phyloP scores from a whole-genome alignment of 2,888 invertebrate species.

The Drosophila hamatofila region DNA sequence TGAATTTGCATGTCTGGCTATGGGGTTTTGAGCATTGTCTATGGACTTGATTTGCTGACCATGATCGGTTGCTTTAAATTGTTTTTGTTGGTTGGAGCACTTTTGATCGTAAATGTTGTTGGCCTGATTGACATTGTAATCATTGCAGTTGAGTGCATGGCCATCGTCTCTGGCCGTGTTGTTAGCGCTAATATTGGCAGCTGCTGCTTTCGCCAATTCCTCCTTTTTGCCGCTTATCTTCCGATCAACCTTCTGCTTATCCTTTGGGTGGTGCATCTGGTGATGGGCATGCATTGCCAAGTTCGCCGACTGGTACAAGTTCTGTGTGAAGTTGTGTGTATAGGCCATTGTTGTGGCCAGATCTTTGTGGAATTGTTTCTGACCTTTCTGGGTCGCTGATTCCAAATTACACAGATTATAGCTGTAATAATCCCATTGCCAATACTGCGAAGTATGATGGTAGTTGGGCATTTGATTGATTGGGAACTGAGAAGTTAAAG shows the following conservation, averaged over 20 bases:
- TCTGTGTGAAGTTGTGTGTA: slow-evolving; percentile 84
- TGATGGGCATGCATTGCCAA: slow-evolving; percentile 84
- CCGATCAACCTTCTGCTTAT: slow-evolving; percentile 80
- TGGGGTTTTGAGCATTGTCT: slow-evolving; percentile 60
- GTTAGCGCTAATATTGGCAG: slow-evolving; percentile 30
- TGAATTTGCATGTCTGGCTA: slow-evolving; percentile 52
- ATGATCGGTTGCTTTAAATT: slow-evolving; percentile 60
- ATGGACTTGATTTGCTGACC: slow-evolving; percentile 71
- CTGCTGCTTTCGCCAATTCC: slow-evolving; percentile 65
- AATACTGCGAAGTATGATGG: slow-evolving; percentile 89
- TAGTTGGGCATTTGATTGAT: slow-evolving; percentile 90
- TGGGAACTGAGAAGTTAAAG: slow-evolving; percentile 87
- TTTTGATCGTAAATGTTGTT: slow-evolving; percentile 61
- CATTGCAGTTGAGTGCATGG: slow-evolving; percentile 61
- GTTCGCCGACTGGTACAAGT: slow-evolving; percentile 83
- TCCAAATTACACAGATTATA: slow-evolving; percentile 88
- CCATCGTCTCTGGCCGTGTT: slow-evolving; percentile 56
- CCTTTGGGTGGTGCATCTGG: slow-evolving; percentile 82
- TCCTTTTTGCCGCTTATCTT: slow-evolving; percentile 82
- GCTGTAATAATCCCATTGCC: slow-evolving; percentile 88
- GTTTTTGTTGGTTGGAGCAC: slow-evolving; percentile 64
- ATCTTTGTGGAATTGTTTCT: slow-evolving; percentile 87
- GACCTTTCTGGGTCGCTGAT: slow-evolving; percentile 87
- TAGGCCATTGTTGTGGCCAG: slow-evolving; percentile 85
- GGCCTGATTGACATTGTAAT: slow-evolving; percentile 65